phyloP scores from a whole-genome alignment of 2,888 invertebrate genomes.

The Hydriomena furcata region DNA sequence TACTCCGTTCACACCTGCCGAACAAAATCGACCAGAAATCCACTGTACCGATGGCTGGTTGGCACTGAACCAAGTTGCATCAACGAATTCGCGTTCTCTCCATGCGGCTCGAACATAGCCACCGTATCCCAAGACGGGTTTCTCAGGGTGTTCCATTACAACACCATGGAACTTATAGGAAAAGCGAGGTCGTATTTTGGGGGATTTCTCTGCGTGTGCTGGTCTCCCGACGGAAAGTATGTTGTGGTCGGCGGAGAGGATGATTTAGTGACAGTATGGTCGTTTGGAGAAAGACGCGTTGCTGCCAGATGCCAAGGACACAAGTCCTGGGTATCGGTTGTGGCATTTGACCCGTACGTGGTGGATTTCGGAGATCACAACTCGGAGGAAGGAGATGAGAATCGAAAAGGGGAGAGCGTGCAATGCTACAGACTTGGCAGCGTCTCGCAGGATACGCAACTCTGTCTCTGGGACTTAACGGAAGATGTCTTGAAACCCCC shows the following conservation, averaged over 20 bases:
- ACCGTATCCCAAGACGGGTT: slow-evolving; percentile 98
- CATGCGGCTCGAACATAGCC: slow-evolving; percentile 95
- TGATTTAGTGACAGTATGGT: slow-evolving; percentile 99
- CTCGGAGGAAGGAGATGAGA: slow-evolving; percentile 82
- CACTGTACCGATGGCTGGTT: slow-evolving; percentile 92
- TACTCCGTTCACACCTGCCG: slow-evolving; percentile 98
- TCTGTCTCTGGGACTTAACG: slow-evolving; percentile 99
- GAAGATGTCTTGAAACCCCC: slow-evolving; percentile 95
- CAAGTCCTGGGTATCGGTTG: slow-evolving; percentile 98
- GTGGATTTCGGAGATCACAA: slow-evolving; percentile 87
- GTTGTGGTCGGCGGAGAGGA: slow-evolving; percentile 99
- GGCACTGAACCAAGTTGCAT: slow-evolving; percentile 92
- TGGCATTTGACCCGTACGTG: slow-evolving; percentile 95
- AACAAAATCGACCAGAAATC: slow-evolving; percentile 97
- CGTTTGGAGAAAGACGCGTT: slow-evolving; percentile 94
- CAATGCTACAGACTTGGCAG: slow-evolving; percentile 94
- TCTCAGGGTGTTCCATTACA: slow-evolving; percentile 97
- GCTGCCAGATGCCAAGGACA: slow-evolving; percentile 99
- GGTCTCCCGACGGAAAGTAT: slow-evolving; percentile 98
- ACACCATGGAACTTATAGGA: slow-evolving; percentile 97
- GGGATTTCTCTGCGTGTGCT: slow-evolving; percentile 97
- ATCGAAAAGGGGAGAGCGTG: slow-evolving; percentile 32
- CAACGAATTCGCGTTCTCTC: slow-evolving; percentile 98
- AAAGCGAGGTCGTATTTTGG: slow-evolving; percentile 98
- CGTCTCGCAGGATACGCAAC: slow-evolving; percentile 98